Evolutionary conservation across 2,113 vertebrate species (phyloP).

Genomic region (Neoarius graeffei): DNA sequence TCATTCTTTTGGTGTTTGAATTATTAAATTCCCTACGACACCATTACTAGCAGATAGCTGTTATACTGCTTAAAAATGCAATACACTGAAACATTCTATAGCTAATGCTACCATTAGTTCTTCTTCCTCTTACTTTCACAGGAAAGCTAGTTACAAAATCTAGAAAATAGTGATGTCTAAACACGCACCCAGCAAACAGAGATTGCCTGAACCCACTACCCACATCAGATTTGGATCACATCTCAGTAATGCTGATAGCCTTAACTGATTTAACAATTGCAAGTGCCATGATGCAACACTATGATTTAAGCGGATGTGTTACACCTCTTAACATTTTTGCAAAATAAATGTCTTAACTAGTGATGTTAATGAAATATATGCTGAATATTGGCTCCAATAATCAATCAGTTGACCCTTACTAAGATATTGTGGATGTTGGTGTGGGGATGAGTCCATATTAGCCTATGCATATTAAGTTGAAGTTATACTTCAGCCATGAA

Average conservation of each 20-base stretch:
- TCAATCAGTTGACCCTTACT: background rate
- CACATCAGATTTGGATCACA: background rate
- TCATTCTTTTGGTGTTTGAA: background rate
- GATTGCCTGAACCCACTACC: background rate
- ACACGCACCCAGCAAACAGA: background rate
- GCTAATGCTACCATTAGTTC: background rate
- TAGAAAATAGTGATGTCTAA: background rate
- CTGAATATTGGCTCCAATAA: too few species aligned
- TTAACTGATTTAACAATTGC: background rate
- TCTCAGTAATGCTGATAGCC: background rate
- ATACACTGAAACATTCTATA: background rate
- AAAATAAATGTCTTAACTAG: background rate
- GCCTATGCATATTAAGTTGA: background rate
- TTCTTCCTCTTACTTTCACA: background rate
- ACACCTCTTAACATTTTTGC: background rate
- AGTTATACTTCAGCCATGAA: background rate
- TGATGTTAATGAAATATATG: background rate
- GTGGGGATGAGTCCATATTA: background rate
- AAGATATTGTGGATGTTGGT: background rate
- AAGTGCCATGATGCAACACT: background rate
- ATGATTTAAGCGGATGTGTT: background rate
- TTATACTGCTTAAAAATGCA: background rate
- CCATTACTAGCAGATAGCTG: background rate
- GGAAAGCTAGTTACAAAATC: background rate
- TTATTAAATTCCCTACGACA: background rate